Conservation (phyloP, 2,888 invertebrate species). For the Andrena fulva region DNA sequence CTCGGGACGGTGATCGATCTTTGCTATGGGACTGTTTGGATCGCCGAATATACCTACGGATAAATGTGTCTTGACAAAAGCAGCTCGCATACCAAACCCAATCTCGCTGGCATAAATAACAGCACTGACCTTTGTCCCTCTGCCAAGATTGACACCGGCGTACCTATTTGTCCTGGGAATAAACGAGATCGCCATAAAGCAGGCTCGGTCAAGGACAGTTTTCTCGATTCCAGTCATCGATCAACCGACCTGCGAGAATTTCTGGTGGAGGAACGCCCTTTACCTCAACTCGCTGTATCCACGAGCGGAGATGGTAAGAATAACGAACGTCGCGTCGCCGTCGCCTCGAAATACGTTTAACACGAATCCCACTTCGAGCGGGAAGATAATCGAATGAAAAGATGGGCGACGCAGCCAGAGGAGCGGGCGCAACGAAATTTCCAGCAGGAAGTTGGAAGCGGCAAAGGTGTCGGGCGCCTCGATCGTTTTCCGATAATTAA, state of each 20-base stretch:
- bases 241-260: conserved; percentile 86
- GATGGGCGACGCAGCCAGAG: background rate
- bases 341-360: background rate
- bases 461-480: conserved; percentile 34
- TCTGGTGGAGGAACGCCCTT: conserved; percentile 89
- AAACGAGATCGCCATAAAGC: conserved; percentile 85
- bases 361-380: no score
- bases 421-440: background rate
- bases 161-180: conserved; percentile 87
- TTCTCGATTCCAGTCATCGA: conserved; percentile 87
- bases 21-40: background rate
- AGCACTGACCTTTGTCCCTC: conserved; percentile 34
- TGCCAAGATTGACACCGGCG: conserved; percentile 87
- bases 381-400: conserved; percentile 17
- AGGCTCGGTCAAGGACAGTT: conserved; percentile 84
- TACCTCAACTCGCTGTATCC: conserved; percentile 88
- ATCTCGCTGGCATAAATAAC: background rate
- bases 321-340: background rate
- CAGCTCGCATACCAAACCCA: background rate
- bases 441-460: background rate
- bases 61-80: background rate
- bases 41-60: background rate
- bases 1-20: background rate
- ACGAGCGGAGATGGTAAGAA: conserved; percentile 86
- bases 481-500: conserved; percentile 74